Evolutionary conservation across 2,113 vertebrate genomes (phyloP).

Genomic region (Tylochromis polylepis): DNA sequence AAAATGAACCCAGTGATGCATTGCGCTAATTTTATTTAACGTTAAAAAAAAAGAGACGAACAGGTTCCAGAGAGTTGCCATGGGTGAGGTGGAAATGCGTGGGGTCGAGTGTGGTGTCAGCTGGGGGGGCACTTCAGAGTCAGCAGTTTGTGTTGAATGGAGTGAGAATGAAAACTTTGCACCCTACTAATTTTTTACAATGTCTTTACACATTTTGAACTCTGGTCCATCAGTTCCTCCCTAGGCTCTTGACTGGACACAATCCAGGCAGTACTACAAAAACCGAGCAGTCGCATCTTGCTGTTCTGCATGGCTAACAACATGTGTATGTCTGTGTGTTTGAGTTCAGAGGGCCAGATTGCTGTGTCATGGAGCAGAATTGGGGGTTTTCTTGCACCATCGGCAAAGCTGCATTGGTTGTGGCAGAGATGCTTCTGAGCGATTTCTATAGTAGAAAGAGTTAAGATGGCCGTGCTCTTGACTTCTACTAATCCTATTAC

Average conservation of each 20-base stretch:
- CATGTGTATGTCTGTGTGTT: neutral
- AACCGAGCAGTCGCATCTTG: neutral
- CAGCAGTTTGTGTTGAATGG: slow-evolving; percentile 64
- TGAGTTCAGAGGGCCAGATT: slow-evolving; percentile 3
- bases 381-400: slow-evolving; percentile 37
- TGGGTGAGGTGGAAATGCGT: slow-evolving; percentile 2
- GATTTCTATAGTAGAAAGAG: slow-evolving; percentile 65
- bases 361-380: slow-evolving; percentile 7
- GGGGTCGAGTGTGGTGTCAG: neutral
- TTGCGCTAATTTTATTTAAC: slow-evolving; percentile 67
- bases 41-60: slow-evolving; percentile 35
- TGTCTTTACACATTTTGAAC: slow-evolving; percentile 5
- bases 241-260: neutral
- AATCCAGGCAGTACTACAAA: neutral
- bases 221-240: neutral
- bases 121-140: slow-evolving; percentile 30
- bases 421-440: slow-evolving; percentile 62
- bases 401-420: slow-evolving; percentile 46
- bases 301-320: neutral
- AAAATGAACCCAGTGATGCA: slow-evolving; percentile 65
- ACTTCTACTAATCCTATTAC: slow-evolving; percentile 75
- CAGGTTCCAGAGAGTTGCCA: slow-evolving; percentile 25
- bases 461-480: slow-evolving; percentile 64
- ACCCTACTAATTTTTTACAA: slow-evolving; percentile 24
- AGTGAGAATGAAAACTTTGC: slow-evolving; percentile 43